Evolutionary conservation across 2,113 vertebrate species (phyloP).

Genomic region (Mustelus asterias): DNA sequence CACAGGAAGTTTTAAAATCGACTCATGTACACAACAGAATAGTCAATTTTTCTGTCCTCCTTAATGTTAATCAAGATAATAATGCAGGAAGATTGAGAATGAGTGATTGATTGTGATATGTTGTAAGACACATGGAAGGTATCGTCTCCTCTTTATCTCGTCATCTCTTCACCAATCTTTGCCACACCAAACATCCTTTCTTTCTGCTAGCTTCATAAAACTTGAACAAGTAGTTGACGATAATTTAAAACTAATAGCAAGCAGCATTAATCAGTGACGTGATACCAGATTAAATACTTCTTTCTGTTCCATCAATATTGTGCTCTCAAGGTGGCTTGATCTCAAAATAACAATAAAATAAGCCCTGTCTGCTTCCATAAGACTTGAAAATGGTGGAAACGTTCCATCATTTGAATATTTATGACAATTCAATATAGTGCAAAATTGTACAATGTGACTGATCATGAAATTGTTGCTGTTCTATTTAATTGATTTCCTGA

Average conservation of each 20-base stretch:
- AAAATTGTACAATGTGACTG: not conserved
- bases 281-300: not conserved
- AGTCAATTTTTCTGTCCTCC: not conserved
- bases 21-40: not conserved
- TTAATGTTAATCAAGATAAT: conserved; percentile 9
- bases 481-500: too few relatives aligned
- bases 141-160: not conserved
- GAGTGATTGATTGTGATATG: not conserved
- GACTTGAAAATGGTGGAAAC: not conserved
- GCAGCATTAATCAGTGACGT: not conserved
- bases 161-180: not conserved
- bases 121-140: not conserved
- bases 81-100: not conserved
- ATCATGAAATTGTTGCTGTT: not conserved
- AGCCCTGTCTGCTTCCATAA: not conserved
- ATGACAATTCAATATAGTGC: not conserved
- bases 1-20: not conserved
- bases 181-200: not conserved
- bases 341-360: not conserved
- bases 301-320: not conserved
- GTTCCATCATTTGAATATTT: not conserved
- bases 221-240: not conserved
- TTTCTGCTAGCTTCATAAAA: not conserved
- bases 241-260: not conserved
- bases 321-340: not conserved